Evolutionary conservation across 2,797 vertebrate species (phyloP).

Genomic region (Eremophila alpestris): DNA sequence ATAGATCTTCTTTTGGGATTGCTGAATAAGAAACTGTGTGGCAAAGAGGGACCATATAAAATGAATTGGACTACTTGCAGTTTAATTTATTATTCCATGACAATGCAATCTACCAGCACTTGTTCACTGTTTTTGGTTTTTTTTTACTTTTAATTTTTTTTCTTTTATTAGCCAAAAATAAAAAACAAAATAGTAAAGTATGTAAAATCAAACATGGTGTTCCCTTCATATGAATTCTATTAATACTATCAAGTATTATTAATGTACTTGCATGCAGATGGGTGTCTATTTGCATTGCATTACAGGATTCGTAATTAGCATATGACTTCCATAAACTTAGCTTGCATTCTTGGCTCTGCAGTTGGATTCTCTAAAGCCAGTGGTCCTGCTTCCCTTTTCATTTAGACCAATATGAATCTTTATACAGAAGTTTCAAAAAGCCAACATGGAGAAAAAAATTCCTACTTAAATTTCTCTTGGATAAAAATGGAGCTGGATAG

Average conservation of each 20-base stretch:
- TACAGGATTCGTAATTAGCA: background rate
- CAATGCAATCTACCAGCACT: background rate
- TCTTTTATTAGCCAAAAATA: background rate
- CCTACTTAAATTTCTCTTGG: background rate
- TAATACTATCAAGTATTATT: background rate
- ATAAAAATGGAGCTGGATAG: background rate
- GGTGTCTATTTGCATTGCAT: background rate
- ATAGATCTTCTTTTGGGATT: background rate
- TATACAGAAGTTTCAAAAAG: background rate
- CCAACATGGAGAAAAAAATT: background rate
- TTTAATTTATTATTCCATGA: background rate
- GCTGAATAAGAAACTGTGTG: background rate
- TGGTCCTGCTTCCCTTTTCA: background rate
- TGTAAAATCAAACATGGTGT: rapidly evolving
- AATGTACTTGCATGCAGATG: background rate
- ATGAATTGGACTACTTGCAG: background rate
- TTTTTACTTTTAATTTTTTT: background rate
- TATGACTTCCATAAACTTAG: background rate
- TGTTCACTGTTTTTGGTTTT: no score
- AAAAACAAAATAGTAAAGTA: background rate
- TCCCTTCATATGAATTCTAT: background rate
- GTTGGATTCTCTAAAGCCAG: background rate
- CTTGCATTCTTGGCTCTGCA: background rate
- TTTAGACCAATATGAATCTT: background rate
- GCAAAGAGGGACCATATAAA: background rate